A percentile compares a stretch with the other conserved stretches of the same genome.
Evolutionary conservation across 2,113 vertebrate species (phyloP).

Genomic region (Myrmecobius fasciatus): DNA sequence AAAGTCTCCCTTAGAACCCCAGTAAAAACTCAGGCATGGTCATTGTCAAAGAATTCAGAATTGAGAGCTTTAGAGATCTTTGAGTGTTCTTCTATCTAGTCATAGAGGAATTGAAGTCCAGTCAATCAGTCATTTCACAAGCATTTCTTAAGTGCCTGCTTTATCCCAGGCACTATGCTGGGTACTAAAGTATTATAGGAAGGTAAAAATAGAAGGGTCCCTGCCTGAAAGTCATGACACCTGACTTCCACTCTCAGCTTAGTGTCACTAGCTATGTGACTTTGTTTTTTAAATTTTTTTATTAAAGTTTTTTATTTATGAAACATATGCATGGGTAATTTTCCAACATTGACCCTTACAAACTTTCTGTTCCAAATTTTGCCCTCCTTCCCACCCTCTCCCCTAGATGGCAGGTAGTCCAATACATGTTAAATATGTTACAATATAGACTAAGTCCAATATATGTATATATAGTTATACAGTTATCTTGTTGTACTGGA

Average conservation of each 20-base stretch:
- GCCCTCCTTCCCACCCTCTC: too few species aligned
- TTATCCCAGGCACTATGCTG: background rate
- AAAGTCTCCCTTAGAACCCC: background rate
- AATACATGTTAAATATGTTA: too few species aligned
- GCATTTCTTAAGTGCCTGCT: background rate
- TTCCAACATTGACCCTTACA: too few species aligned
- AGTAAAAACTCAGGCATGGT: too few species aligned
- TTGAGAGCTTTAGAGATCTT: background rate
- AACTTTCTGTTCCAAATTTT: too few species aligned
- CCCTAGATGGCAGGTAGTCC: too few species aligned
- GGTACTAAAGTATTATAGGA: background rate
- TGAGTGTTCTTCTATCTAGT: background rate
- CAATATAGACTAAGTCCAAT: too few species aligned
- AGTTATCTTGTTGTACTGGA: too few species aligned
- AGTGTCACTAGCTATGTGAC: background rate
- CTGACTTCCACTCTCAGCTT: background rate
- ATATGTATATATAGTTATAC: too few species aligned
- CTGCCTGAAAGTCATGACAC: background rate
- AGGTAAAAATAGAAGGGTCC: background rate
- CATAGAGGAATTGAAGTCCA: background rate
- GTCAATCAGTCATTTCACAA: background rate
- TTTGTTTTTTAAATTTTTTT: too few species aligned
- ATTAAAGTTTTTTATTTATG: too few species aligned
- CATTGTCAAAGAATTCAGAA: background rate
- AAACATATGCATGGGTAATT: too few species aligned